These are phyloP conservation scores for Ciconia maguari DNA, from an alignment of 2,113 vertebrate species.

Conservation along the genomic window DNA sequence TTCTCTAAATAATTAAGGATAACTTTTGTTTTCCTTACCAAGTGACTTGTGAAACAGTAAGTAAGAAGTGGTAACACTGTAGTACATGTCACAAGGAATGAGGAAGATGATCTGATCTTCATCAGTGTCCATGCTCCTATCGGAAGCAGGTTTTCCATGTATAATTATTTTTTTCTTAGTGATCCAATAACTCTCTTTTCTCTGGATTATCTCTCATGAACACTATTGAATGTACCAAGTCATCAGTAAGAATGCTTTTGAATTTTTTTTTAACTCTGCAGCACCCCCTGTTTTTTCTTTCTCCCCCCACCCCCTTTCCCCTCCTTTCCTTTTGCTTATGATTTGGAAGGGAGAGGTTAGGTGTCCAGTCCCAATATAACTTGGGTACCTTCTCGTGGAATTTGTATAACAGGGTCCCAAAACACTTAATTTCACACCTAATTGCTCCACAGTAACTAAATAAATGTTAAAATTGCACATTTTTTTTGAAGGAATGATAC, in stretches of 20 bases:
- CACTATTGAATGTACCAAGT: neutral
- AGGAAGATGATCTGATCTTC: neutral
- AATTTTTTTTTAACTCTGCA: neutral
- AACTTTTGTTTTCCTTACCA: neutral
- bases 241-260: neutral
- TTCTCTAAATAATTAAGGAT: neutral
- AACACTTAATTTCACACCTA: neutral
- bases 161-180: neutral
- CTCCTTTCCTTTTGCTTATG: neutral
- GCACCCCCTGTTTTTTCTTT: too few species aligned
- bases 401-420: neutral
- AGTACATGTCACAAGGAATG: neutral
- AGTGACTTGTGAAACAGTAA: neutral
- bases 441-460: neutral
- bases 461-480: neutral
- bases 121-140: neutral
- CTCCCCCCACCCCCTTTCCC: neutral
- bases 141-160: neutral
- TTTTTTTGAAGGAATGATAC: neutral
- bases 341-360: neutral
- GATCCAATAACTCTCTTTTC: neutral
- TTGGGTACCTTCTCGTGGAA: neutral
- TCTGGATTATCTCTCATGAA: neutral
- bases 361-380: neutral
- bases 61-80: neutral